Evolutionary conservation across 2,888 invertebrate genomes (phyloP).

Genomic region (Mesoligia furuncula): DNA sequence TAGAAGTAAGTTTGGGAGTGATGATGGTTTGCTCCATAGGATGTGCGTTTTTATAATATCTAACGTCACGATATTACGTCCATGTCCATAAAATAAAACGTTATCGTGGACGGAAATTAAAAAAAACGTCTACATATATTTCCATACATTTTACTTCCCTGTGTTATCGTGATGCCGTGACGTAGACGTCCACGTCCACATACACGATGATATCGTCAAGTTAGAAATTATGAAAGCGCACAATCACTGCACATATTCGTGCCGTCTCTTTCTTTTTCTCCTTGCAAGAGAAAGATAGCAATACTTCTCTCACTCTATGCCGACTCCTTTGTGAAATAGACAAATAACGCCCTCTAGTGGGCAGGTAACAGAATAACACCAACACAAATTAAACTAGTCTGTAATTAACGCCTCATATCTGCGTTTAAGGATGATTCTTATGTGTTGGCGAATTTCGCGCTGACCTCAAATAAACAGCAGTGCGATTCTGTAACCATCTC

Average conservation of each 20-base stretch:
- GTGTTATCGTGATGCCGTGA: not conserved
- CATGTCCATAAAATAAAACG: not conserved
- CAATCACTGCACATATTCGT: not conserved
- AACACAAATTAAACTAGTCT: conserved; percentile 55
- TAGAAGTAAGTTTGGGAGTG: conserved; percentile 16
- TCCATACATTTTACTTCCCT: not conserved
- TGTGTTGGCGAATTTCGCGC: conserved; percentile 20
- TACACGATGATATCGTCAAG: not conserved
- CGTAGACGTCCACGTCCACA: not conserved
- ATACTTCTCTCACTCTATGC: not conserved
- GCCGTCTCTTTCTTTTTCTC: not conserved
- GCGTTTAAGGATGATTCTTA: conserved; percentile 14
- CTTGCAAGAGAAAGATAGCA: not conserved
- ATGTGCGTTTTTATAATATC: not conserved
- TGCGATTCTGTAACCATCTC: too few species aligned
- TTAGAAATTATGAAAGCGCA: not conserved
- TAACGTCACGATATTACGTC: too few species aligned
- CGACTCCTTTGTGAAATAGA: conserved; percentile 16
- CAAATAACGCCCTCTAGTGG: conserved; percentile 38
- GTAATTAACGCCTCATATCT: conserved; percentile 5
- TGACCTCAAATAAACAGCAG: not conserved
- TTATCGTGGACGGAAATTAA: not conserved
- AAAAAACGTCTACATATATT: not conserved
- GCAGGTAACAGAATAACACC: conserved; percentile 16
- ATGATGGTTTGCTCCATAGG: not conserved